Base-by-base conservation (phyloP, 2,888 invertebrate genomes). In the Idaea dimidiata region DNA sequence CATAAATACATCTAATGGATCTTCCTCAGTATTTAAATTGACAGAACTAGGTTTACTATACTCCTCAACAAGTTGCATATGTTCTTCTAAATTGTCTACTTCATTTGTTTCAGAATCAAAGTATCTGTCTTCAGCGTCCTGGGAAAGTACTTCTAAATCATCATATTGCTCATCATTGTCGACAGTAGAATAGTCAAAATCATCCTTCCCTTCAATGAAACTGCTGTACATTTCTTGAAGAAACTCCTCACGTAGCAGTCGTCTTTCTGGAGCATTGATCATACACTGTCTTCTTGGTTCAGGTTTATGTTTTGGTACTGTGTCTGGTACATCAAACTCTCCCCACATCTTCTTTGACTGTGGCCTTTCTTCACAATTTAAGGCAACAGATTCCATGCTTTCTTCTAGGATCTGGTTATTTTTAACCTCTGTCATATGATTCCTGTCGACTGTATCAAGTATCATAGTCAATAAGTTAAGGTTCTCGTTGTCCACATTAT, bases 101-200 rank as follows among this genome's bases (percentile, higher is more conserved):
- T 95, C 95, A 69, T 96, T 95, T 31, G 94, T 94, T 82, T 97
- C 97, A 4, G 95, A 95, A 83, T 97, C 97, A 90, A 98, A 98
- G 84, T 98, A 98, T 79, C 95, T 95, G 74, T 98, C 98, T 86
- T 98, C 97, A 71, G 95, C 96, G 87, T 98, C 98, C 75, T 95
- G 95, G 56, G 88, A 84, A 16, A 87, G 81, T 76, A 95, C 95
- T 65, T 95, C 86, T 61, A 96, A 93, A 64, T 95, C 95, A 67
- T 98, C 98, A 85, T 96, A 96, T 61, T 95, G 95, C 57, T 95
- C 94, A 89, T 97, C 96, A 72, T 95, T 93, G 83, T 98, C 98
- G 4, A 98, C 95, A 67, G 93, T 90, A 54, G 94, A 91, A 79
- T 98, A 98, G 86, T 98, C 97, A 88, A 97, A 96, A 70, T 97